Percentiles rank a stretch among this genome's conserved stretches.
phyloP scores from a whole-genome alignment of 2,888 invertebrate species.

The Tenodera sinensis region DNA sequence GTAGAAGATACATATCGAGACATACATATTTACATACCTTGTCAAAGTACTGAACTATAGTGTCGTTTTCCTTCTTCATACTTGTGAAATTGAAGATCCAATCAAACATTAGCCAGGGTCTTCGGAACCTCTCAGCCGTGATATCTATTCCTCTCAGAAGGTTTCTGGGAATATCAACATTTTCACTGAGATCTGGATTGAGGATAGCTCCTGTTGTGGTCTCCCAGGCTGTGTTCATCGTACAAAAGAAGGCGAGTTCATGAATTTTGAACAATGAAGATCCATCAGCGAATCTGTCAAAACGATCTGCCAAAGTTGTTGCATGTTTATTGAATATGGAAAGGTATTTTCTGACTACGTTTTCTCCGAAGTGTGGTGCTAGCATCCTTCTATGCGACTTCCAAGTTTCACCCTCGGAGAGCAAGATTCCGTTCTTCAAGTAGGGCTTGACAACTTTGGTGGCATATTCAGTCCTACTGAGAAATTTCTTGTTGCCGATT shows the following conservation, averaged over 20 bases:
- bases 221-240: not conserved
- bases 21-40: too few species aligned
- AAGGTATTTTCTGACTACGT: not conserved
- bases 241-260: not conserved
- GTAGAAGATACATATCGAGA: too few species aligned
- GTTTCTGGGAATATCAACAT: too few species aligned
- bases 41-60: too few species aligned
- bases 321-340: not conserved
- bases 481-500: not conserved
- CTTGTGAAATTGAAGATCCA: too few species aligned
- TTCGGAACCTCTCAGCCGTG: too few species aligned
- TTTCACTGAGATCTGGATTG: too few species aligned
- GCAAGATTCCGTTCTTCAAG: not conserved
- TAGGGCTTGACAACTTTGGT: not conserved
- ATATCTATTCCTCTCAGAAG: too few species aligned
- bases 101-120: too few species aligned
- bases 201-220: not conserved
- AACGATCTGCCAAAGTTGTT: not conserved
- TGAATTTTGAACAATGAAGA: not conserved
- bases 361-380: not conserved
- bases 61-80: too few species aligned
- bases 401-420: not conserved
- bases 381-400: not conserved
- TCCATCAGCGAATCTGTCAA: not conserved
- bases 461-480: not conserved